A percentile compares a stretch with the other conserved stretches of the same genome.
phyloP scores from a whole-genome alignment of 92 coral and sea anemone genomes.

The Palythoa grandiflora region DNA sequence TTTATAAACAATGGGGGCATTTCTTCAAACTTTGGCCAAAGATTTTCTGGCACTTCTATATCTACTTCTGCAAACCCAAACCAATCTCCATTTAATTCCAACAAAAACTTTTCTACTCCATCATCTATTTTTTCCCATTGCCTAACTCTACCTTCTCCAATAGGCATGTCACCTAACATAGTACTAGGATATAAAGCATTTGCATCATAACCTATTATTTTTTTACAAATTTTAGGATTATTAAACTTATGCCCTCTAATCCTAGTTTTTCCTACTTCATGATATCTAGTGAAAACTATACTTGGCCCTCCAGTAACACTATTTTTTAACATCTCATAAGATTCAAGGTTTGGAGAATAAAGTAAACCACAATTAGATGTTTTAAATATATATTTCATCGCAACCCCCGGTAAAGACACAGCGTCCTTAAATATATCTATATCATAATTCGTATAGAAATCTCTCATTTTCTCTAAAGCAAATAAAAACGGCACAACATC shows the following conservation, averaged over 20 bases:
- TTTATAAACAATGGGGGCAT: slow-evolving; percentile 13
- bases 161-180: slow-evolving; percentile 34
- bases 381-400: background rate
- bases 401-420: background rate
- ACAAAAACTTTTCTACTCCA: no score
- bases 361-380: no score
- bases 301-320: background rate
- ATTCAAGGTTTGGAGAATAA: background rate
- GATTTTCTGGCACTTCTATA: slow-evolving; percentile 14
- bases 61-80: slow-evolving; percentile 52
- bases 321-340: background rate
- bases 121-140: background rate
- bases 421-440: background rate
- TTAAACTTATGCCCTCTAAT: slow-evolving; percentile 36
- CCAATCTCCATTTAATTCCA: no score
- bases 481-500: background rate
- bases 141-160: slow-evolving; percentile 12
- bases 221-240: slow-evolving; percentile 10
- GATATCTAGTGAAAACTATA: background rate
- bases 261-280: slow-evolving; percentile 24
- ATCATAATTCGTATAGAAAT: background rate
- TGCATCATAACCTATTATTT: slow-evolving; percentile 25
- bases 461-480: background rate
- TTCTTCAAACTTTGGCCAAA: slow-evolving; percentile 25
- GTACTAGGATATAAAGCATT: background rate